phyloP scores from a whole-genome alignment of 2,797 vertebrate species.

The Dermochelys coriacea region DNA sequence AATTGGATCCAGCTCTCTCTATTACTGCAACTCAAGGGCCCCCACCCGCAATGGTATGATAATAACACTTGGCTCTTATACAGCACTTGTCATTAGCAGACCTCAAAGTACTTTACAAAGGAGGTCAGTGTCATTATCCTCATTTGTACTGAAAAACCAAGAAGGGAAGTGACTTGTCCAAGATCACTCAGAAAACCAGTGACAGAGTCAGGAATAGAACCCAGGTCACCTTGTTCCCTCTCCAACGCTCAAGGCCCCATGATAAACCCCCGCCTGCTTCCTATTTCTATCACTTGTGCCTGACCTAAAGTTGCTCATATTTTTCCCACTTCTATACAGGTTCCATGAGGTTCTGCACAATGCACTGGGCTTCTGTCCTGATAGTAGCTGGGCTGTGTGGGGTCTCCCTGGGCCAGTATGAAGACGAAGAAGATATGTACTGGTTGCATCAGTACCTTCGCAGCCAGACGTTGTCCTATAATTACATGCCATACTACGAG shows the following conservation, averaged over 20 bases:
- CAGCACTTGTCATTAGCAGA: not conserved
- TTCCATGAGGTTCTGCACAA: constrained; percentile 60
- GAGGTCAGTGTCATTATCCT: not conserved
- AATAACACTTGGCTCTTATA: not conserved
- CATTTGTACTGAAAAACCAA: not conserved
- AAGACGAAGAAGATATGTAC: constrained; percentile 83
- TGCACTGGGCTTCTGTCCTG: constrained; percentile 84
- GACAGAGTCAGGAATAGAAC: not conserved
- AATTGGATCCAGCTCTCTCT: rapidly evolving
- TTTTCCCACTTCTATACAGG: constrained; percentile 31
- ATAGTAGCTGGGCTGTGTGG: constrained; percentile 78
- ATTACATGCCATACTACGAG: constrained; percentile 82
- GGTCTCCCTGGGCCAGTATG: constrained; percentile 80
- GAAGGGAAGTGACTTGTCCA: not conserved
- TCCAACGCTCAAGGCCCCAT: not conserved
- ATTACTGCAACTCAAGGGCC: not conserved
- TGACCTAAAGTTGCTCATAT: not conserved
- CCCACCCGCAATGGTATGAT: not conserved
- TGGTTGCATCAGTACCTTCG: constrained; percentile 86
- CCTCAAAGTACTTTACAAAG: not conserved
- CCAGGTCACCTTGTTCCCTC: rapidly evolving
- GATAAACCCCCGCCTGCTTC: not conserved
- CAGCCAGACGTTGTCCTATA: constrained; percentile 80
- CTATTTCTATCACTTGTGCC: not conserved
- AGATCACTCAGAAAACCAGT: not conserved